These are phyloP conservation scores for Chrysolina americana DNA, from an alignment of 2,888 invertebrate species.

Conservation along the genomic window DNA sequence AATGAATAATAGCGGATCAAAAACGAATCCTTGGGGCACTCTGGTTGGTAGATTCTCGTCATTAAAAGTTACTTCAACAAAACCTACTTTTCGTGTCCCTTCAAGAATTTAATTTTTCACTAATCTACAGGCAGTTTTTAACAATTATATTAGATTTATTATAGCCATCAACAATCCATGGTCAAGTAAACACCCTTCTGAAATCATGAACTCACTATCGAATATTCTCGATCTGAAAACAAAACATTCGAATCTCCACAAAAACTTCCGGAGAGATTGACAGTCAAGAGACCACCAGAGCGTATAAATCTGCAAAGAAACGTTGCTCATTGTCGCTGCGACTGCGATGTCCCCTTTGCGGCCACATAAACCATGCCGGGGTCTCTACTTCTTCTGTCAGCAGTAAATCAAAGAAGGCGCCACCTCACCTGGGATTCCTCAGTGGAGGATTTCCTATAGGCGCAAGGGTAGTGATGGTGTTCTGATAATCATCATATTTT, in stretches of 20 bases:
- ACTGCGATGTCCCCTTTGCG: conserved; percentile 57
- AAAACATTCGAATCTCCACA: conserved; percentile 11
- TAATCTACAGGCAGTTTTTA: too few species aligned
- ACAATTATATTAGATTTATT: too few species aligned
- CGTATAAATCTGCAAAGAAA: conserved; percentile 63
- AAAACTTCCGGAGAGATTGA: conserved; percentile 61
- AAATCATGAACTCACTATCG: not conserved
- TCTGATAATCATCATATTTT: not conserved
- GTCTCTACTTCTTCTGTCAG: conserved; percentile 64
- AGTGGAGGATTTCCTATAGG: conserved; percentile 60
- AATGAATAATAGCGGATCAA: too few species aligned
- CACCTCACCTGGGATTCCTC: conserved; percentile 66
- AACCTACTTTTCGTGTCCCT: too few species aligned
- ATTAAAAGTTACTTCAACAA: too few species aligned
- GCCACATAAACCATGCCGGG: conserved; percentile 66
- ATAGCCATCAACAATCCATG: not conserved
- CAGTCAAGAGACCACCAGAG: conserved; percentile 66
- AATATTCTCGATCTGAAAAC: not conserved
- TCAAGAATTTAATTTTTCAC: too few species aligned
- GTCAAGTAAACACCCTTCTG: not conserved
- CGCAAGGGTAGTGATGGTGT: not conserved
- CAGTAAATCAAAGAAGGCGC: conserved; percentile 70
- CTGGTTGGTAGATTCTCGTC: too few species aligned
- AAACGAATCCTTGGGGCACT: too few species aligned
- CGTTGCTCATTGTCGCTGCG: conserved; percentile 64